Evolutionary conservation across 2,888 invertebrate genomes (phyloP).

Genomic region (Laothoe populi): DNA sequence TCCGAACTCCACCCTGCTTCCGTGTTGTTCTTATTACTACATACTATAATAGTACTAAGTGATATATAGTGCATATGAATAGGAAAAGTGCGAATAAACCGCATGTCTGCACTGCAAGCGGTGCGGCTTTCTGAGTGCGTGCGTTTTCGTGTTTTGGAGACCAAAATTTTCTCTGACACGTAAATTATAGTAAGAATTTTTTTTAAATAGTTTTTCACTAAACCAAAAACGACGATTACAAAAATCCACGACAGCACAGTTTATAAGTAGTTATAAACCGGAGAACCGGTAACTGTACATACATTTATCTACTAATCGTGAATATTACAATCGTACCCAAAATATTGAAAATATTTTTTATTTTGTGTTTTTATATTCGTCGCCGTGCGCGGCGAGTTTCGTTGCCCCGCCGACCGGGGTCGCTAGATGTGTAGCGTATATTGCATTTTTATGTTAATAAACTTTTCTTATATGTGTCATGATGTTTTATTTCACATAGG

Average conservation of each 20-base stretch:
- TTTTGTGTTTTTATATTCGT: slow-evolving; percentile 30
- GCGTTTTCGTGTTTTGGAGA: no score
- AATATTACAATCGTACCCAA: slow-evolving; percentile 51
- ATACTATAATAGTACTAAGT: no score
- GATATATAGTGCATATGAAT: no score
- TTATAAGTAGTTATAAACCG: not conserved
- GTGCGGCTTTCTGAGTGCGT: no score
- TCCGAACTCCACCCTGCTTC: no score
- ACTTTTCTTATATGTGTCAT: slow-evolving; percentile 79
- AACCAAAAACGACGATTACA: not conserved
- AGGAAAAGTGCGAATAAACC: no score
- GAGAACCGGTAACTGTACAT: not conserved
- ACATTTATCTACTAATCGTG: slow-evolving; percentile 53
- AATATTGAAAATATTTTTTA: slow-evolving; percentile 35
- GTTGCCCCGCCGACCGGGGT: slow-evolving; percentile 45
- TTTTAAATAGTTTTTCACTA: not conserved
- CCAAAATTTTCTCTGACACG: no score
- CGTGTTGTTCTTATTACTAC: no score
- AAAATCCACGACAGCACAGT: slow-evolving; percentile 12
- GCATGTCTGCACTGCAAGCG: no score
- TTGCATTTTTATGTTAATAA: slow-evolving; percentile 80
- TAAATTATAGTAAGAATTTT: no score
- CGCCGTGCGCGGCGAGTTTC: slow-evolving; percentile 39
- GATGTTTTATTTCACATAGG: slow-evolving; percentile 44
- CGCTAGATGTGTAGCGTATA: slow-evolving; percentile 63